A percentile compares a stretch with the other conserved stretches of the same genome.
Conservation (phyloP, 2,113 vertebrate species). For the Aix galericulata region DNA sequence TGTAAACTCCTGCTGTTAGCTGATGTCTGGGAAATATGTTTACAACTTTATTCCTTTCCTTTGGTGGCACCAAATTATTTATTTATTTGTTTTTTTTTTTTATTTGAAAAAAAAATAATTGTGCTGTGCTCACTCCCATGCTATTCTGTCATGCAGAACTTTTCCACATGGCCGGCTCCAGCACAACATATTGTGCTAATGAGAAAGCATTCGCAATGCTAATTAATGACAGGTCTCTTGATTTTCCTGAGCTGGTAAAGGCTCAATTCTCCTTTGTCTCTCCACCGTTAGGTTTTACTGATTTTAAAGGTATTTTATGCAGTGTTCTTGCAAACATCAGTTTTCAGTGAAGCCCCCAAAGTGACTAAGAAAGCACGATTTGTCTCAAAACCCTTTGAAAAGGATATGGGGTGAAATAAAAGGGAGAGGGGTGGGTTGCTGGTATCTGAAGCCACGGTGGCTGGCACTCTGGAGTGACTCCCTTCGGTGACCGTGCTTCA, state of each 20-base stretch:
- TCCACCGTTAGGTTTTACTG: background rate
- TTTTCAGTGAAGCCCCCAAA: background rate
- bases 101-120: slow-evolving; percentile 21
- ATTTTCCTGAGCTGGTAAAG: background rate
- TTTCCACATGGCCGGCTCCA: slow-evolving; percentile 2
- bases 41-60: slow-evolving; percentile 49
- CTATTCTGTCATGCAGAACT: slow-evolving; percentile 24
- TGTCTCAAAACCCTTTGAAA: background rate
- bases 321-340: background rate
- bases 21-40: slow-evolving; percentile 57
- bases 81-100: slow-evolving; percentile 30
- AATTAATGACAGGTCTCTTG: slow-evolving; percentile 21
- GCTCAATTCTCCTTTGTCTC: slow-evolving; percentile 1
- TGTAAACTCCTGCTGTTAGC: slow-evolving; percentile 57
- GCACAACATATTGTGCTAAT: background rate
- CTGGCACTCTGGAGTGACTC: fast-evolving
- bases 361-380: background rate
- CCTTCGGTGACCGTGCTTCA: background rate
- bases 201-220: slow-evolving; percentile 26
- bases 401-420: background rate
- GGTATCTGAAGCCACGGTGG: background rate
- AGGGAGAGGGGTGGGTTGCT: background rate
- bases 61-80: slow-evolving; percentile 5
- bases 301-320: background rate
- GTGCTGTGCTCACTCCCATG: background rate